Conservation (phyloP, 1,140 invertebrate genomes). For the Ceratosolen fusciceps region DNA sequence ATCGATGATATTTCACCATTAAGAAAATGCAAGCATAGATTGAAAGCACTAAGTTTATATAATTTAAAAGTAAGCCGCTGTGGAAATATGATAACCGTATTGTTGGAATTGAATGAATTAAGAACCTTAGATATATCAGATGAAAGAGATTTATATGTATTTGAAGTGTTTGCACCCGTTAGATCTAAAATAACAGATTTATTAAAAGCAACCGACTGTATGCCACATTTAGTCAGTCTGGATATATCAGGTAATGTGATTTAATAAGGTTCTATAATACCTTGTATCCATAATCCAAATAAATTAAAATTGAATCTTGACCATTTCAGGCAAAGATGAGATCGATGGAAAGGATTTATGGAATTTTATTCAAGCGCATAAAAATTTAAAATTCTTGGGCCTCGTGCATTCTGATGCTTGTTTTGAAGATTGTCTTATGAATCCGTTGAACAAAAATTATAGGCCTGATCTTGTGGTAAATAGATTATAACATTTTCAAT, state of each 20-base stretch:
- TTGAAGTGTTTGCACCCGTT: conserved; percentile 67
- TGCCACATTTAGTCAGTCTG: conserved; percentile 77
- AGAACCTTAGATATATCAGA: conserved; percentile 79
- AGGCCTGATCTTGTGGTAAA: conserved; percentile 69
- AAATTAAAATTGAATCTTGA: background rate
- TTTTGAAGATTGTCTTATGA: conserved; percentile 74
- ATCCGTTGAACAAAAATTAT: conserved; percentile 69
- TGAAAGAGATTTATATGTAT: conserved; percentile 72
- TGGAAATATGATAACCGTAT: conserved; percentile 72
- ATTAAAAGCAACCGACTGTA: conserved; percentile 69
- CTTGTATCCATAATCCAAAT: background rate
- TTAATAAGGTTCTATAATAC: background rate
- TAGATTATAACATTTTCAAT: conserved; percentile 38
- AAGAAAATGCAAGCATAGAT: conserved; percentile 74
- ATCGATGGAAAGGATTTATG: conserved; percentile 72
- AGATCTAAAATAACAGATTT: conserved; percentile 71
- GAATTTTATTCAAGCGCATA: conserved; percentile 71
- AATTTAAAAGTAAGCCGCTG: conserved; percentile 74
- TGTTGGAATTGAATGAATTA: conserved; percentile 75
- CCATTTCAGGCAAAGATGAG: conserved; percentile 71
- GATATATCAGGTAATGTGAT: conserved; percentile 79
- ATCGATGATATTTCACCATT: conserved; percentile 80
- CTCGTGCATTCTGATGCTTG: conserved; percentile 76
- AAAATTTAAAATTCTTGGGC: conserved; percentile 75
- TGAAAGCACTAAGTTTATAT: conserved; percentile 78